Conservation (phyloP, 2,888 invertebrate species). For the Heliconius erato region DNA sequence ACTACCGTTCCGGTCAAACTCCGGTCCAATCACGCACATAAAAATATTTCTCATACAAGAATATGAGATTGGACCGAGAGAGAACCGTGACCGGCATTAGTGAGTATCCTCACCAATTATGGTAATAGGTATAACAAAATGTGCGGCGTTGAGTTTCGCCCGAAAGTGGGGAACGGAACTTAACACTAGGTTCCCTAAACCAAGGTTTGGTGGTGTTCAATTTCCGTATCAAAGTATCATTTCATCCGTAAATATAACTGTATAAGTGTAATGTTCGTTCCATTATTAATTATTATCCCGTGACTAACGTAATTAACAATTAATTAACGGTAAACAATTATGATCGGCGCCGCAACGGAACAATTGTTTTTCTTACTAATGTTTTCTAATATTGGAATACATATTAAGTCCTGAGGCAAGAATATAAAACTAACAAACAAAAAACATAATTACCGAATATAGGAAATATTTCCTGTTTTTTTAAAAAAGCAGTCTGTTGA, state of each 20-base stretch:
- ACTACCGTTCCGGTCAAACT: no score
- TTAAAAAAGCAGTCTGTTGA: background rate
- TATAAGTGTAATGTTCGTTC: conserved; percentile 25
- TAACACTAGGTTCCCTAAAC: no score
- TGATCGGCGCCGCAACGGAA: conserved; percentile 44
- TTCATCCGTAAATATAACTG: conserved; percentile 38
- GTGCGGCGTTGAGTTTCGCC: background rate
- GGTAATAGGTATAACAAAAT: no score
- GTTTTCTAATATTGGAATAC: conserved; percentile 29
- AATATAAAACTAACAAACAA: background rate
- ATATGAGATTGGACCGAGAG: no score
- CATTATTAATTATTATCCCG: conserved; percentile 50
- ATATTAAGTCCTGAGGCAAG: background rate
- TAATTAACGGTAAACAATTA: conserved; percentile 53
- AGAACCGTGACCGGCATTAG: no score
- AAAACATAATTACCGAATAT: no score
- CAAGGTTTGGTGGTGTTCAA: background rate
- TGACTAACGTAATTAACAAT: conserved; percentile 52
- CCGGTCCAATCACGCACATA: no score
- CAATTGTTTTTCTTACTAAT: conserved; percentile 21
- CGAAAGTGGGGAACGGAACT: no score
- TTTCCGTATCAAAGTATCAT: background rate
- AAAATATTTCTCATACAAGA: no score
- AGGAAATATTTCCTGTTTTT: background rate
- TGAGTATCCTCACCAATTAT: no score